Conservation (phyloP, 2,797 vertebrate genomes). For the Argyrosomus regius region DNA sequence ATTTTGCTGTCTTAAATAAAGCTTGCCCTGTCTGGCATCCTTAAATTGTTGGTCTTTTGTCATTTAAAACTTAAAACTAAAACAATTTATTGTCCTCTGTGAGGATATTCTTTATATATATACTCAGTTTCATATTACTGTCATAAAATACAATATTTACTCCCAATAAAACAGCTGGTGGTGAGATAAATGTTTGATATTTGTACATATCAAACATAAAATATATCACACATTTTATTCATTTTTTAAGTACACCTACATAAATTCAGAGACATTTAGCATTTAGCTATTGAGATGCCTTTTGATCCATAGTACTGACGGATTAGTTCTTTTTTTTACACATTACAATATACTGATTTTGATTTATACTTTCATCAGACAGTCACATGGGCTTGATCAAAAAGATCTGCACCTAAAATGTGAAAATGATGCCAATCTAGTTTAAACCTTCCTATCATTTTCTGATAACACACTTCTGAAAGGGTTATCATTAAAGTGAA, state of each 20-base stretch:
- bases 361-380: background rate
- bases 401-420: background rate
- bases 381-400: background rate
- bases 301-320: background rate
- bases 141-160: slow-evolving; percentile 5
- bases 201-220: background rate
- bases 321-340: background rate
- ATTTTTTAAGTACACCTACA: too few relatives aligned
- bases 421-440: background rate
- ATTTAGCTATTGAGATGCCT: background rate
- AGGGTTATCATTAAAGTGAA: slow-evolving; percentile 20
- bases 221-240: background rate
- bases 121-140: background rate
- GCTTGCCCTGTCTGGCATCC: slow-evolving; percentile 81
- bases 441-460: background rate
- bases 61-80: background rate
- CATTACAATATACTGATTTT: background rate
- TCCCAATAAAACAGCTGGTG: background rate
- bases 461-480: slow-evolving; percentile 13
- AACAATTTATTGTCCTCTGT: background rate
- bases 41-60: slow-evolving; percentile 35
- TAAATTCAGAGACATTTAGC: background rate
- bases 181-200: background rate
- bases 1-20: slow-evolving; percentile 84
- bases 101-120: background rate